Conservation (phyloP, 2,888 invertebrate genomes). For the Mayetiola destructor region DNA sequence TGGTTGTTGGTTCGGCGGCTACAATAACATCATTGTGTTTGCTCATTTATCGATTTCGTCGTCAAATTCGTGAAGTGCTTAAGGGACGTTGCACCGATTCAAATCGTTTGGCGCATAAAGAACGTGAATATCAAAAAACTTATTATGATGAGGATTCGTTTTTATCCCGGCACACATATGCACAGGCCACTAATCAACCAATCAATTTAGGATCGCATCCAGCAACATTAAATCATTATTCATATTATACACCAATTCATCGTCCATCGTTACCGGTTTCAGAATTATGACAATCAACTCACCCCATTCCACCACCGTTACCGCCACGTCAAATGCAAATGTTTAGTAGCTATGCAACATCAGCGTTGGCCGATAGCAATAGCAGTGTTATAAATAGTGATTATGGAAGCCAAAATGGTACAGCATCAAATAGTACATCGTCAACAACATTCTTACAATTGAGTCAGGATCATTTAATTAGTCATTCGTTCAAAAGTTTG, state of each 20-base stretch:
- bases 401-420: background rate
- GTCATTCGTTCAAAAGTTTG: constrained; percentile 2
- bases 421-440: background rate
- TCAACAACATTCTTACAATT: constrained; percentile 30
- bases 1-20: constrained; percentile 59
- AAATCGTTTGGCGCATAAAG: constrained; percentile 45
- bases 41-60: constrained; percentile 63
- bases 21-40: constrained; percentile 55
- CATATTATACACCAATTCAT: constrained; percentile 37
- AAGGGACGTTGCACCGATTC: constrained; percentile 44
- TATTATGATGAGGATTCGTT: constrained; percentile 72
- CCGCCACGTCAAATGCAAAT: constrained; percentile 33
- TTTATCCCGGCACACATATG: constrained; percentile 30
- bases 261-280: constrained; percentile 74
- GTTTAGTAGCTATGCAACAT: background rate
- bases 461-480: constrained; percentile 33
- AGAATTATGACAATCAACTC: constrained; percentile 87
- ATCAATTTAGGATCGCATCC: constrained; percentile 31
- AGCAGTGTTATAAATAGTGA: constrained; percentile 2
- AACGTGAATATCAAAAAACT: constrained; percentile 79
- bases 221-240: constrained; percentile 27
- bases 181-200: constrained; percentile 22
- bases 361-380: too few relatives aligned
- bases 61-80: constrained; percentile 62
- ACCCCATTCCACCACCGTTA: constrained; percentile 82